Evolutionary conservation across 1,140 invertebrate genomes (phyloP).

Genomic region (Musca domestica): DNA sequence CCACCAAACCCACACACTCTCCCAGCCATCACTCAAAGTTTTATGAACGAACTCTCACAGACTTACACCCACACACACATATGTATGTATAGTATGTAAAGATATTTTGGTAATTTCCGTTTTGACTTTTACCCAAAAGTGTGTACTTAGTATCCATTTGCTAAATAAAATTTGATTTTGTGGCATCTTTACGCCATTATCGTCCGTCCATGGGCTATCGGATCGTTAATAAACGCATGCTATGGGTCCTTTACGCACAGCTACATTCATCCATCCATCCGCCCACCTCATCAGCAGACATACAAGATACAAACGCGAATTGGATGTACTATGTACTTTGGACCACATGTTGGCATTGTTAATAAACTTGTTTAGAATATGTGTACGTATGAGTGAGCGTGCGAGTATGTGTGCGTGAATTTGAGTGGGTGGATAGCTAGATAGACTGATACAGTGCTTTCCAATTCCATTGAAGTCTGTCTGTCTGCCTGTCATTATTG

Average conservation of each 20-base stretch:
- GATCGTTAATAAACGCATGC: background rate
- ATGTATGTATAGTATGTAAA: background rate
- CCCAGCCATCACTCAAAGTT: background rate
- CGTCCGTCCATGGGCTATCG: slow-evolving; percentile 7
- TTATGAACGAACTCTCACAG: background rate
- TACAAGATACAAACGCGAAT: too few species aligned
- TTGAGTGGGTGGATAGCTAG: too few species aligned
- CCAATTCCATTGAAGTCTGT: too few species aligned
- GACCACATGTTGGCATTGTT: slow-evolving; percentile 19
- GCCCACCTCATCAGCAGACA: too few species aligned
- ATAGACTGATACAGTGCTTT: too few species aligned
- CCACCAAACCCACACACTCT: too few species aligned
- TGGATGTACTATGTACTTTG: too few species aligned
- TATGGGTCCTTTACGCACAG: too few species aligned
- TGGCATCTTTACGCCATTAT: slow-evolving; percentile 17
- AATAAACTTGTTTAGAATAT: slow-evolving; percentile 14
- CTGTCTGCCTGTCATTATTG: too few species aligned
- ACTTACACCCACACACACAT: background rate
- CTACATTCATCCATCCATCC: too few species aligned
- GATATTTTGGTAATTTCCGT: slow-evolving; percentile 11
- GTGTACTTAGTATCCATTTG: background rate
- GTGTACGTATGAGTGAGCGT: too few species aligned
- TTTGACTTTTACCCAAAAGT: background rate
- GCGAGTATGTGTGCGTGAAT: too few species aligned
- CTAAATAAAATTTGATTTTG: slow-evolving; percentile 21